Percentiles rank a stretch among this genome's conserved stretches.
phyloP scores from a whole-genome alignment of 1,140 invertebrate species.

The Psilanteris sp. region DNA sequence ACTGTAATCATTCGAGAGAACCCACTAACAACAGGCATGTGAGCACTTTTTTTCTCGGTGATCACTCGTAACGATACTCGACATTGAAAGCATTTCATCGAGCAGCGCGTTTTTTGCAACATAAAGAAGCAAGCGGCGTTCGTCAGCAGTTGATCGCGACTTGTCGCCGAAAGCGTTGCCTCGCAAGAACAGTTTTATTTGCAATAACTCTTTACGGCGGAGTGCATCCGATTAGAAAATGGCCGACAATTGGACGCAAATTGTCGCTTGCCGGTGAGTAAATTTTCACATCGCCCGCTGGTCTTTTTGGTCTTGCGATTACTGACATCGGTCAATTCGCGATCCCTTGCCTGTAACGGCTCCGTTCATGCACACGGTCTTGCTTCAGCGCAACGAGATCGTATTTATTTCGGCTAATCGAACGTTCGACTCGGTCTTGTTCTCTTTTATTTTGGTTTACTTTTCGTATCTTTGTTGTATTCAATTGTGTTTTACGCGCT shows the following conservation, averaged over 20 bases:
- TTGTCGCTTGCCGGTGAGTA: slow-evolving; percentile 77
- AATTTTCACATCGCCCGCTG: neutral
- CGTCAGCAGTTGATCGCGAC: neutral
- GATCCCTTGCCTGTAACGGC: neutral
- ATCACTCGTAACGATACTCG: slow-evolving; percentile 17
- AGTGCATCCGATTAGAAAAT: slow-evolving; percentile 72
- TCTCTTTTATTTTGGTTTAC: no score
- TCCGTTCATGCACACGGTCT: no score
- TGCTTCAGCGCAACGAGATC: no score
- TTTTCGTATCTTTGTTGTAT: no score
- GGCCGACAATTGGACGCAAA: slow-evolving; percentile 77
- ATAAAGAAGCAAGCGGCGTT: neutral
- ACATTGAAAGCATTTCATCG: neutral
- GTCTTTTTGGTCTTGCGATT: neutral
- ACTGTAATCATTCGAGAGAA: no score
- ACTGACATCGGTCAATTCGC: neutral
- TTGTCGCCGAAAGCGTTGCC: slow-evolving; percentile 10
- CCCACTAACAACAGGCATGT: slow-evolving; percentile 32
- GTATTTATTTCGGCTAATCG: no score
- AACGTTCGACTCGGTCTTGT: no score
- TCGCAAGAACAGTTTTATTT: slow-evolving; percentile 32
- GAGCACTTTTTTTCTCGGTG: slow-evolving; percentile 7
- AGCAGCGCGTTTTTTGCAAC: neutral
- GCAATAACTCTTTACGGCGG: slow-evolving; percentile 8
- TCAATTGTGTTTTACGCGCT: no score